Evolutionary conservation across 2,113 vertebrate species (phyloP).

Genomic region (Charadrius vociferus): DNA sequence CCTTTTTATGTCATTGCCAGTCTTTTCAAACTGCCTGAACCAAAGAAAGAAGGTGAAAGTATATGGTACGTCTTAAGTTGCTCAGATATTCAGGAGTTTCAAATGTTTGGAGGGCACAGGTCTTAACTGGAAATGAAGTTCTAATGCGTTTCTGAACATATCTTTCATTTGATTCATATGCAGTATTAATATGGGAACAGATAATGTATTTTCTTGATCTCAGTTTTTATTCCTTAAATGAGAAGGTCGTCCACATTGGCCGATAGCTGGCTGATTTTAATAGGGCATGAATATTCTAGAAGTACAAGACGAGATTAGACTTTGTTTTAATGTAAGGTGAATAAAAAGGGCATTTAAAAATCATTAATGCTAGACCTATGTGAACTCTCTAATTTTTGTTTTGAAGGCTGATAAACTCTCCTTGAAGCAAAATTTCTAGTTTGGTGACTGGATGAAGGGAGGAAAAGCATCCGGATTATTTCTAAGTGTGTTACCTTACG

Average conservation of each 20-base stretch:
- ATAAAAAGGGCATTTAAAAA: neutral
- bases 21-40: neutral
- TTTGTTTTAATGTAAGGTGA: neutral
- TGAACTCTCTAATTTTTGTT: neutral
- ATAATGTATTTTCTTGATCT: neutral
- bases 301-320: neutral
- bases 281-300: neutral
- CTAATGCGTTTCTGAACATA: neutral
- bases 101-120: neutral
- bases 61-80: neutral
- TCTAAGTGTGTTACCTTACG: neutral
- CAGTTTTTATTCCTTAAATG: neutral
- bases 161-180: neutral
- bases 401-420: neutral
- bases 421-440: neutral
- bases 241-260: neutral
- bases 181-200: neutral
- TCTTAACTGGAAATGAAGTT: neutral
- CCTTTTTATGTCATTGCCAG: neutral
- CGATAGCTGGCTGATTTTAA: neutral
- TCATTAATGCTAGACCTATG: neutral
- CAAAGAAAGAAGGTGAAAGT: fast-evolving
- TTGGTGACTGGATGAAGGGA: neutral
- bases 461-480: neutral
- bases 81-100: neutral